Base-by-base conservation (phyloP, 2,113 vertebrate species). In the Cyanoramphus novaezelandiae region DNA sequence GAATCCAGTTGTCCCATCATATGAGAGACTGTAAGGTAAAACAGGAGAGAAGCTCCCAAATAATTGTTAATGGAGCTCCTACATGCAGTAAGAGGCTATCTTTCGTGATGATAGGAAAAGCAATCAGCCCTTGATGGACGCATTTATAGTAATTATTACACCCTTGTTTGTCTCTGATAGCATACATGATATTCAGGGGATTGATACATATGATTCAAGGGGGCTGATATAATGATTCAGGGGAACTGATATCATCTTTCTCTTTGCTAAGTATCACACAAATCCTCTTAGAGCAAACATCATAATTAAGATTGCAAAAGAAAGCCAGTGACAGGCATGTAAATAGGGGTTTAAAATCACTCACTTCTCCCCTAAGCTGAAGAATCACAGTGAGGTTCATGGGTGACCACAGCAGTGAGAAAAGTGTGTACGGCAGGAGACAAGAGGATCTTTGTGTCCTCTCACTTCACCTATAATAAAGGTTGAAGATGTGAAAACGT, bases 261-360 rank as follows among this genome's bases (percentile, higher is more conserved):
- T 47, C 77, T 86, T 88, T 27, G 21, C 65, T 44, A 60, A 37
- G 27, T 17, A 52, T 35, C 82, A 62, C 84, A n/a, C n/a, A 52
- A 50, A 7, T 81, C 35, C 31, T 79, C 67, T 65, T 15, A 5
- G 16, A 64, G 71, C 82, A 76, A 94, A 81, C 57, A 9, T 3
- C 1, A 0, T 77, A 43, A 94, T 97, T 83, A 94, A 21, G 82
- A 53, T 94, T 96, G 92, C 90, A 84, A 93, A 95, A 95, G 78
- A 69, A 87, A 93, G 59, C 37, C 84, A 21, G 44, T 5, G 70
- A 41, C 55, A 35, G 0, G 0, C 46, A 13, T 5, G n/a, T 24
- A 49, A 87, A 60, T 4, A 64, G 4, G 31, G 27, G 21, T 49
- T 49, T 18, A 31, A 79, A 62, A 59, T 13, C 81, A 14, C 62